Conservation (phyloP, 2,888 invertebrate genomes). For the Galeruca laticollis region DNA sequence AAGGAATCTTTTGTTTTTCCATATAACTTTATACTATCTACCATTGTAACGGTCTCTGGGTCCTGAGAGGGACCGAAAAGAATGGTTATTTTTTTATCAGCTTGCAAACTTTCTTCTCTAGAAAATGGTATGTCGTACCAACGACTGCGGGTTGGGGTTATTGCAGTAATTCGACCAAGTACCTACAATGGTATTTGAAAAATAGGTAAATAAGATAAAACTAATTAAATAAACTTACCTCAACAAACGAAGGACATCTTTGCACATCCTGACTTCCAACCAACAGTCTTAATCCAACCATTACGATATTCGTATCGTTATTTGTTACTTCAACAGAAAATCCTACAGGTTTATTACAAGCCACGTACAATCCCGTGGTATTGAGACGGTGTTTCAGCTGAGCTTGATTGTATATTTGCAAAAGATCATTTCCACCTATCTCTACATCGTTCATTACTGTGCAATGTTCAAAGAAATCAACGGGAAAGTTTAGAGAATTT, state of each 20-base stretch:
- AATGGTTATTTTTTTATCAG: conserved; percentile 90
- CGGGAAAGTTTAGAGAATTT: conserved; percentile 80
- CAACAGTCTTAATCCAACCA: conserved; percentile 80
- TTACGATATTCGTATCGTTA: conserved; percentile 88
- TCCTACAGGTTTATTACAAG: conserved; percentile 90
- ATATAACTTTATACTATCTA: conserved; percentile 92
- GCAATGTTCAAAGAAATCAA: conserved; percentile 98
- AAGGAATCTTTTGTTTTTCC: conserved; percentile 96
- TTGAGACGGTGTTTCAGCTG: conserved; percentile 93
- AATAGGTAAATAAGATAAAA: not conserved
- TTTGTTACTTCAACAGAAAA: conserved; percentile 91
- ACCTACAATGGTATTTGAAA: conserved; percentile 40
- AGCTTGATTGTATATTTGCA: conserved; percentile 93
- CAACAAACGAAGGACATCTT: conserved; percentile 82
- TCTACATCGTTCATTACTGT: conserved; percentile 92
- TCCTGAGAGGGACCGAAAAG: conserved; percentile 89
- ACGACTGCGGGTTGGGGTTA: conserved; percentile 74
- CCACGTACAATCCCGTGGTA: conserved; percentile 90
- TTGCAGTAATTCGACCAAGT: conserved; percentile 58
- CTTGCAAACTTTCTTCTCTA: conserved; percentile 91
- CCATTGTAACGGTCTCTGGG: conserved; percentile 89
- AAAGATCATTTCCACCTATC: conserved; percentile 92
- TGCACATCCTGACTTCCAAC: conserved; percentile 87
- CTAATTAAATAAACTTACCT: conserved; percentile 67
- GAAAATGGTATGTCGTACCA: conserved; percentile 98